Base-by-base conservation (phyloP, 2,888 invertebrate species). In the Parthenolecanium corni region DNA sequence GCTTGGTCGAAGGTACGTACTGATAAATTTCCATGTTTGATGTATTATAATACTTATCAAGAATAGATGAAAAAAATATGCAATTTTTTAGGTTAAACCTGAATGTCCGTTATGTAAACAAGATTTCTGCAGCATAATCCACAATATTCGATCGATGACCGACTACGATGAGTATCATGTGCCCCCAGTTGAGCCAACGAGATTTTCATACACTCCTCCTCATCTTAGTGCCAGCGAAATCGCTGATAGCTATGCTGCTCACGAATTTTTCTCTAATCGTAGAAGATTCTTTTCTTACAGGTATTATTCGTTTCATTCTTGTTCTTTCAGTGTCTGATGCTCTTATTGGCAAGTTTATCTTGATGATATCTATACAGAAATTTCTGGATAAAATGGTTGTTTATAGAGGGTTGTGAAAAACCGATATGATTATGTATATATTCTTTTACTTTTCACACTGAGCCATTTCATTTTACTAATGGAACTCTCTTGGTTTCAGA, bases 71-170 rank as follows among this genome's bases (percentile, higher is more conserved):
- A 57, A 65, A 56, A 56, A 51, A 24, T 64, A 61, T 64, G 54
- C 58, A 64, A 53, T 67, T 64, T 65, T 64, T 57, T 72, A 87
- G 86, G 86, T 93, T 14, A 94, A 93, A 75, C 82, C 92, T 0
- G 92, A 88, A 71, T 94, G 94, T 74, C 96, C 96, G 0, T 76
- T 96, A 0, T 96, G 96, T 74, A 95, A 96, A 72, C 89, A 91
- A 72, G 80, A 83, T 3, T 95, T 95, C 73, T 86, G 84, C 69
- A 86, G 87, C 6, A 95, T 95, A 64, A 89, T 94, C 66, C 91
- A 94, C 75, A 93, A 91, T 80, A 88, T 94, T 3, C 82, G 86
- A 68, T 87, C 90, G 0, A 85, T 85, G 72, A 81, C 84, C 67
- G 89, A 91, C 69, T 94, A 89, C 74, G 93, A 95, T 69, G 86